Evolutionary conservation across 2,888 invertebrate genomes (phyloP).

Genomic region (Amiota communis): DNA sequence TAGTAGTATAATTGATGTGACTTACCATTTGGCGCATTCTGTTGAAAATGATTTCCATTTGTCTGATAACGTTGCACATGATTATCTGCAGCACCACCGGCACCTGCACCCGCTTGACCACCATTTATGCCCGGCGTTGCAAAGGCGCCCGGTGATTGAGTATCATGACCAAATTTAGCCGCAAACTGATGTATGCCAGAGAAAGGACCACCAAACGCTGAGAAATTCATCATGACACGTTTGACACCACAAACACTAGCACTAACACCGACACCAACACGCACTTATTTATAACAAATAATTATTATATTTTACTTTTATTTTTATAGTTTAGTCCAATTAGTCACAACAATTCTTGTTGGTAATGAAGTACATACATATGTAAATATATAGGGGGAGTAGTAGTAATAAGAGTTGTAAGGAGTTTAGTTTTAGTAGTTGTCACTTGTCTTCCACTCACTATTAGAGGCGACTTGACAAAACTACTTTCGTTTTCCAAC

Average conservation of each 20-base stretch:
- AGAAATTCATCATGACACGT: slow-evolving; percentile 70
- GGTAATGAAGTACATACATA: not conserved
- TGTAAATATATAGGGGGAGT: not conserved
- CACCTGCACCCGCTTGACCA: slow-evolving; percentile 62
- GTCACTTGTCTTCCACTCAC: slow-evolving; percentile 1
- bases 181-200: slow-evolving; percentile 74
- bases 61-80: slow-evolving; percentile 74
- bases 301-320: not conserved
- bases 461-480: slow-evolving; percentile 14
- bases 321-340: not conserved
- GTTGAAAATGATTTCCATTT: slow-evolving; percentile 74
- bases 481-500: slow-evolving; percentile 30
- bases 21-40: slow-evolving; percentile 73
- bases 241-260: not conserved
- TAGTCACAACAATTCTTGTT: not conserved
- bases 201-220: slow-evolving; percentile 73
- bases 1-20: slow-evolving; percentile 45
- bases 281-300: too few relatives aligned
- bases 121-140: slow-evolving; percentile 69
- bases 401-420: not conserved
- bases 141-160: slow-evolving; percentile 72
- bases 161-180: slow-evolving; percentile 73
- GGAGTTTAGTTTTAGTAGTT: not conserved
- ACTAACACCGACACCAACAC: not conserved
- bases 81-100: slow-evolving; percentile 65